Percentiles rank a stretch among this genome's conserved stretches.
phyloP scores from a whole-genome alignment of 2,113 vertebrate species.

The Phoenicopterus ruber region DNA sequence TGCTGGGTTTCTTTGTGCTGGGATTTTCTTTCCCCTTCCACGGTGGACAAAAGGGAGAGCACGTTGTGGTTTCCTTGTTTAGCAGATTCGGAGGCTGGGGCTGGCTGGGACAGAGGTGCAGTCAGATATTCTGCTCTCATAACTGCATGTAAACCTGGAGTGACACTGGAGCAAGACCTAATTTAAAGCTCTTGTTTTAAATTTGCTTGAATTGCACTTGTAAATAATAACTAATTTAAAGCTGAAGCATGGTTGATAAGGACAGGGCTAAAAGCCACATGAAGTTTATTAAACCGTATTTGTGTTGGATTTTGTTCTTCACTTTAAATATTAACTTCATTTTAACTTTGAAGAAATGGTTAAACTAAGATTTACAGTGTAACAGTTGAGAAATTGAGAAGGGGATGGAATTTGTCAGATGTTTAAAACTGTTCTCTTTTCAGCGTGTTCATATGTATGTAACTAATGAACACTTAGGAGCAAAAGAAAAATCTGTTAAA shows the following conservation, averaged over 20 bases:
- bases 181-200: neutral
- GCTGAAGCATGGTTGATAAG: neutral
- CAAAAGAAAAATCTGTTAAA: constrained; percentile 35
- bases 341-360: constrained; percentile 26
- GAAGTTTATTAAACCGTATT: neutral
- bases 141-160: neutral
- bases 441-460: neutral
- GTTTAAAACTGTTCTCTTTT: constrained; percentile 42
- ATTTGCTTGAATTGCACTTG: neutral
- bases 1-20: neutral
- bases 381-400: constrained; percentile 35
- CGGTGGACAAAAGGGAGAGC: neutral
- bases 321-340: neutral
- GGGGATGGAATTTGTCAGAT: constrained; percentile 48
- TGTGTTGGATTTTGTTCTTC: neutral
- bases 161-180: neutral
- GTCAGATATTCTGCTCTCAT: neutral
- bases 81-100: neutral
- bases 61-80: neutral
- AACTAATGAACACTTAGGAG: constrained; percentile 32
- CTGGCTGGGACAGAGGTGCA: neutral
- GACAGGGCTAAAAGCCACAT: neutral
- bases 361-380: constrained; percentile 16
- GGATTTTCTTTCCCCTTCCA: neutral
- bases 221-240: neutral